Evolutionary conservation across 2,797 vertebrate genomes (phyloP).

Genomic region (Aselliscus stoliczkanus): DNA sequence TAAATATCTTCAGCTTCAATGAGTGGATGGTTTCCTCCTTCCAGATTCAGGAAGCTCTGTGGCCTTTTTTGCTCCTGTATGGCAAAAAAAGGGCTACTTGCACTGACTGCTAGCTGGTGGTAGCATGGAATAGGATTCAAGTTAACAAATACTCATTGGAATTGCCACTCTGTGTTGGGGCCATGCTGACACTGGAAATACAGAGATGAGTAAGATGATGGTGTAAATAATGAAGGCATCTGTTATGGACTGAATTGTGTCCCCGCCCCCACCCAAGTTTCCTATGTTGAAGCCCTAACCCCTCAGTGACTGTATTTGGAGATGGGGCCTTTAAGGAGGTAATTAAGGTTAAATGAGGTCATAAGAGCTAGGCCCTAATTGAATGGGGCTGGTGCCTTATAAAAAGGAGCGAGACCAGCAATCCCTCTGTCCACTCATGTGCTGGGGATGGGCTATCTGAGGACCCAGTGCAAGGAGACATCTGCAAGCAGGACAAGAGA

Average conservation of each 20-base stretch:
- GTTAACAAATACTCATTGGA: background rate
- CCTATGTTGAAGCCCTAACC: background rate
- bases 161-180: background rate
- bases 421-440: background rate
- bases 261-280: background rate
- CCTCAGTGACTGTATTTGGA: background rate
- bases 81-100: background rate
- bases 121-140: background rate
- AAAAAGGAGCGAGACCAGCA: background rate
- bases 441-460: background rate
- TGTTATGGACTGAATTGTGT: background rate
- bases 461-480: background rate
- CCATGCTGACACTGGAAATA: background rate
- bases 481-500: background rate
- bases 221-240: background rate
- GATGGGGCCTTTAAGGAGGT: background rate
- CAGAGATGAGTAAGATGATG: background rate
- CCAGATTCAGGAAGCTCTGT: background rate
- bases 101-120: background rate
- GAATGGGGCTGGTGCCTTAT: background rate
- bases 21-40: background rate
- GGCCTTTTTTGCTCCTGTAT: background rate
- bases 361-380: background rate
- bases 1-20: conserved; percentile 24
- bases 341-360: background rate